These are phyloP conservation scores for Hycleus phaleratus DNA, from an alignment of 1,140 invertebrate genomes.

Conservation along the genomic window DNA sequence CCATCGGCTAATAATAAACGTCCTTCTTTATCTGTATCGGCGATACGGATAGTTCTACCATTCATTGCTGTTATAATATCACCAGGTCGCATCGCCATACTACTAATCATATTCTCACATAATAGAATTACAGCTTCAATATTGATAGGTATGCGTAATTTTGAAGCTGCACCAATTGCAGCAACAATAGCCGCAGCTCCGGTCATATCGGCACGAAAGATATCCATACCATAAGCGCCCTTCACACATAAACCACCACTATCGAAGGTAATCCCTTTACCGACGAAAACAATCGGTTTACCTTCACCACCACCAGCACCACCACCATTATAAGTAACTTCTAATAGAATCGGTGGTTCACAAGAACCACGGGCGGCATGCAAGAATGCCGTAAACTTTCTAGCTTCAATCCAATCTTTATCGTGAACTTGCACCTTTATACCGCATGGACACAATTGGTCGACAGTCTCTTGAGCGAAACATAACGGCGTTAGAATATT, in stretches of 20 bases:
- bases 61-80: slow-evolving; percentile 68
- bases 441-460: slow-evolving; percentile 45
- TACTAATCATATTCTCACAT: slow-evolving; percentile 67
- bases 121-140: slow-evolving; percentile 61
- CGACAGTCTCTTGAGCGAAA: slow-evolving; percentile 58
- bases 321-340: slow-evolving; percentile 53
- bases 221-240: slow-evolving; percentile 53
- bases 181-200: slow-evolving; percentile 69
- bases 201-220: slow-evolving; percentile 76
- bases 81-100: slow-evolving; percentile 64
- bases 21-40: slow-evolving; percentile 78
- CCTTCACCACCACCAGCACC: slow-evolving; percentile 31
- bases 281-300: slow-evolving; percentile 47
- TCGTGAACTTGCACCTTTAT: slow-evolving; percentile 54
- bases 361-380: slow-evolving; percentile 58
- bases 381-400: slow-evolving; percentile 66
- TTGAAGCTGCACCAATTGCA: slow-evolving; percentile 54
- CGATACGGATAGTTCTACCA: slow-evolving; percentile 67
- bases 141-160: slow-evolving; percentile 61
- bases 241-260: slow-evolving; percentile 80
- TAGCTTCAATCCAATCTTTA: slow-evolving; percentile 57
- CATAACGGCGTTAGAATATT: slow-evolving; percentile 74
- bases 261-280: slow-evolving; percentile 71
- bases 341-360: slow-evolving; percentile 66
- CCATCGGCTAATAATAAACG: slow-evolving; percentile 70